Evolutionary conservation across 2,113 vertebrate genomes (phyloP).

Genomic region (Dasyornis broadbenti): DNA sequence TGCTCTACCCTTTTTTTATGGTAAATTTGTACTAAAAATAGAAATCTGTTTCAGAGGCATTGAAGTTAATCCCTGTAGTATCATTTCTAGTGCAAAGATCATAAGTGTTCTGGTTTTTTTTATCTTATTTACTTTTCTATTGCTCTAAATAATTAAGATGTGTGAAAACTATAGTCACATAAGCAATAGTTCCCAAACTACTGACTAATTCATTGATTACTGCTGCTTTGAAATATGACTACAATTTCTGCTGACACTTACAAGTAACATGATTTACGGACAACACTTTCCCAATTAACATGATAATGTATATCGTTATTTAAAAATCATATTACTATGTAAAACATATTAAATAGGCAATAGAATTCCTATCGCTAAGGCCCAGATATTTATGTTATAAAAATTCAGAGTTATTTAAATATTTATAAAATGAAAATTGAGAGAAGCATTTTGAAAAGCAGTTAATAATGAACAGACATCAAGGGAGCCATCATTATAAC

Average conservation of each 20-base stretch:
- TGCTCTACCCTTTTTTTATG: background rate
- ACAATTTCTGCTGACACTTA: conserved; percentile 42
- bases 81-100: background rate
- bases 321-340: conserved; percentile 46
- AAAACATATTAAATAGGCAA: conserved; percentile 52
- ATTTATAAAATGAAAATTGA: conserved; percentile 77
- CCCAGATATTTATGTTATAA: conserved; percentile 69
- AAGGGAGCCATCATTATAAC: conserved; percentile 75
- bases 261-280: conserved; percentile 41
- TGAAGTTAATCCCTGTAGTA: background rate
- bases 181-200: conserved; percentile 26
- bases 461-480: conserved; percentile 78
- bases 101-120: background rate
- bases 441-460: conserved; percentile 73
- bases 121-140: background rate
- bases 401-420: conserved; percentile 78
- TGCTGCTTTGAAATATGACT: conserved; percentile 43
- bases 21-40: background rate
- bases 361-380: conserved; percentile 44
- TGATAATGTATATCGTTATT: conserved; percentile 40
- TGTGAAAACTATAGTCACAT: conserved; percentile 23
- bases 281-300: conserved; percentile 52
- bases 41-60: background rate
- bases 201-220: conserved; percentile 51
- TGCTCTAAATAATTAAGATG: conserved; percentile 39